Evolutionary conservation across 2,888 invertebrate genomes (phyloP), one percentile per base, ranked within the genome.

Genomic region (Limnephilus rhombicus): DNA sequence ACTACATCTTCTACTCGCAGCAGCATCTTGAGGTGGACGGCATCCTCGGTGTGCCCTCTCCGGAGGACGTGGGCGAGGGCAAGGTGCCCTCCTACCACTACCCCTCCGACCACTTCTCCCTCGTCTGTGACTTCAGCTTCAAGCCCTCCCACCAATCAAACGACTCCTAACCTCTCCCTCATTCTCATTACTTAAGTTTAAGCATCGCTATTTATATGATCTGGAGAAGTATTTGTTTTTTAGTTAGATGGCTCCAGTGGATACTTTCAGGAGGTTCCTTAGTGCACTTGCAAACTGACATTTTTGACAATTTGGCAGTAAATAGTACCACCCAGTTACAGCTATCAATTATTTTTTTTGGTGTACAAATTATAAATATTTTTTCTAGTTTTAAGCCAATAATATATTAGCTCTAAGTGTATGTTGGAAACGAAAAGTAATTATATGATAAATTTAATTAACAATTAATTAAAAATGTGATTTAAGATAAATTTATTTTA

Each of bases 81-180:
- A 96, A 97, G 87, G 97, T 98, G 41, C 98, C 98, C 3, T 97
- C 97, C 90, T 96, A 96, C 94, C 95, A 95, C 90, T 98, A 98
- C 95, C 98, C 98, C 0, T 98, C 98, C 1, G 98, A 98, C 95
- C 98, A 98, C 94, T 97, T 98, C 94, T 97, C 98, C 0, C 95
- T 98, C 93, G 97, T 97, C 90, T 97, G 97, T 94, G 97, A 97
- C 95, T 97, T 97, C 94, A 95, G 95, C 94, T 92, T 91, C 31
- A 88, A 37, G 49, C 1, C 85, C 15, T 45, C 91, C 4, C 24
- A 24, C 68, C 24, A 68, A n/a, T n/a, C 68, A 53, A 18, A 53
- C 9, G 68, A 68, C 9, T 68, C 68, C 24, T 68, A 68, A 68
- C n/a, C 18, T 53, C 53, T 53, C 18, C 9, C 68, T 68, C n/a